phyloP scores from a whole-genome alignment of 2,888 invertebrate genomes.

The Balanococcus diminutus region DNA sequence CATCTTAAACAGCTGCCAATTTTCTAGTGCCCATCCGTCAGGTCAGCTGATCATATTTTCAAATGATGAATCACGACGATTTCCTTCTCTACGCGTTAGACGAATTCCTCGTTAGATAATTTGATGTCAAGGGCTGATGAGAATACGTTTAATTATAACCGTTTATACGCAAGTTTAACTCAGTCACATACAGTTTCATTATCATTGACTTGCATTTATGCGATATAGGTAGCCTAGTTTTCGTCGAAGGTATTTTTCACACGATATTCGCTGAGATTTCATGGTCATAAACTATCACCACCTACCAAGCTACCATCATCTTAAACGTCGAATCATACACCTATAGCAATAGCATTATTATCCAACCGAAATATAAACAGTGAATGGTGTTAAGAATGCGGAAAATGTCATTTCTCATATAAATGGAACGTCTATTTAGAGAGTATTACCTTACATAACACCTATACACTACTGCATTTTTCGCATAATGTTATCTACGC shows the following conservation, averaged over 20 bases:
- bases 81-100: neutral
- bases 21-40: neutral
- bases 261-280: neutral
- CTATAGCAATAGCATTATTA: neutral
- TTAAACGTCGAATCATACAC: neutral
- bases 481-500: neutral
- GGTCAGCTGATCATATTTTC: neutral
- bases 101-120: neutral
- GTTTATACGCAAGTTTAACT: neutral
- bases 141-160: constrained; percentile 7
- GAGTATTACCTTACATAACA: neutral
- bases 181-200: neutral
- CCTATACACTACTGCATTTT: neutral
- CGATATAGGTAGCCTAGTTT: constrained; percentile 19
- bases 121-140: constrained; percentile 21
- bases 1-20: neutral
- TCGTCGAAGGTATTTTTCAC: neutral
- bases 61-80: neutral
- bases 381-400: constrained; percentile 9
- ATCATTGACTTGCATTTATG: constrained; percentile 5
- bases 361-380: neutral
- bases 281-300: neutral
- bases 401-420: neutral
- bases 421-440: neutral
- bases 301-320: neutral